Conservation (phyloP, 2,797 vertebrate genomes). For the Cottoperca gobio region DNA sequence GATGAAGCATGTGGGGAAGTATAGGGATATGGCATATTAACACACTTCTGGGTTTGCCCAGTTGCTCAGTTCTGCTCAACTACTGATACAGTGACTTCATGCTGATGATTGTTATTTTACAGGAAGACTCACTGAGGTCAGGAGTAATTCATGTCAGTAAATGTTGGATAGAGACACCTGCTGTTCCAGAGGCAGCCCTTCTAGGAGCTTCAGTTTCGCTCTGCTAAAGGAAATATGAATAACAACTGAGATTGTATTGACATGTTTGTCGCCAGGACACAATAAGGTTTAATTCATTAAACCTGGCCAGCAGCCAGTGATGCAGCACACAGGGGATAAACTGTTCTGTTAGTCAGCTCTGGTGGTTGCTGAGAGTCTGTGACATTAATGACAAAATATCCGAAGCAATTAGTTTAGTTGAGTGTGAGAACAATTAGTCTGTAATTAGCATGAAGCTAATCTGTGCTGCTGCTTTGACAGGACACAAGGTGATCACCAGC, state of each 20-base stretch:
- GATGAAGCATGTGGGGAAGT: background rate
- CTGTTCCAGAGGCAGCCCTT: background rate
- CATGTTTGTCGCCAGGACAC: background rate
- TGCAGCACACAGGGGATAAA: background rate
- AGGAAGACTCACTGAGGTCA: background rate
- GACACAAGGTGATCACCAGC: background rate
- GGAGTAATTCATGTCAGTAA: background rate
- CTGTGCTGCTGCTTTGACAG: background rate
- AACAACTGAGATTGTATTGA: background rate
- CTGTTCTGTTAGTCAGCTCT: background rate
- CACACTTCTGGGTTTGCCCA: background rate
- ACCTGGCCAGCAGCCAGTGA: conserved; percentile 1
- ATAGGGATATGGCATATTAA: background rate
- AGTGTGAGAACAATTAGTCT: background rate
- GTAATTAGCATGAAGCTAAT: conserved; percentile 28
- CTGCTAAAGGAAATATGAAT: background rate
- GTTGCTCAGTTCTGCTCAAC: conserved; percentile 4
- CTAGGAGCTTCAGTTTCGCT: background rate
- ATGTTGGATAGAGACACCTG: background rate
- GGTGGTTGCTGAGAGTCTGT: background rate
- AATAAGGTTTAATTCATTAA: conserved; percentile 6
- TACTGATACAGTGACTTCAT: background rate
- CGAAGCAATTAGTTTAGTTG: conserved; percentile 7
- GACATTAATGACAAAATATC: background rate
- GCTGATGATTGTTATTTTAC: background rate